Base-by-base conservation (phyloP, 2,797 vertebrate genomes). In the Macropus fuliginosus region DNA sequence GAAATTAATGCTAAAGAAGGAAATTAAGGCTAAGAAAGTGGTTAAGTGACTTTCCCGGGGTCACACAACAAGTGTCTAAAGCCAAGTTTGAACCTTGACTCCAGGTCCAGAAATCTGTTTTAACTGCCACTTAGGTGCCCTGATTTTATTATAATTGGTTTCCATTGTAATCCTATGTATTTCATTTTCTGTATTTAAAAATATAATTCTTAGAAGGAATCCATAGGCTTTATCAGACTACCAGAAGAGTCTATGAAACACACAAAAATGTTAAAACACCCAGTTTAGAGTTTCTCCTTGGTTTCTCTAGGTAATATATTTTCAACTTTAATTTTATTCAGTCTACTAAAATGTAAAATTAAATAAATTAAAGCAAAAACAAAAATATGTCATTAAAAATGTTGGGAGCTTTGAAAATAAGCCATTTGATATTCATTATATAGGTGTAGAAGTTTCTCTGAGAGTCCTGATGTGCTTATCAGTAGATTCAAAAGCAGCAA, bases 381-480 rank as follows among this genome's bases (percentile, higher is more conserved):
- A 81, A 81, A 46, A 81, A 81, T 24, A 3, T 40, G 46, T 81
- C 18, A 81, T 81, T 81, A 46, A 81, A 81, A 91, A 95, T 21
- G 34, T 54, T 34, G 0, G 28, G 96, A 95, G n/a, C 91, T 40
- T 96, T 56, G 95, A 91, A 91, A 95, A 90, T 81, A 92, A 96
- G 93, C 5, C 5, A 5, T 21, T 74, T 9, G 90, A 40, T 91
- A 46, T 92, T 92, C 93, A 59, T 55, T 57, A 66, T 28, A 55
- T 90, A 52, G 6, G 57, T 92, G 16, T 24, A 21, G 6, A 91
- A 92, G 74, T 94, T 91, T 21, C 34, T 66, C n/a, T 40, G n/a
- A 54, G 50, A n/a, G 40, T 94, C 94, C 87, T 96, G 40, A 94
- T 50, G 18, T 56, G 31, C 3, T 91, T 50, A 40, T 28, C 46